Percentiles rank a stretch among this genome's conserved stretches.
These are phyloP conservation scores for Ruditapes philippinarum DNA, from an alignment of 1,140 invertebrate species.

Conservation along the genomic window DNA sequence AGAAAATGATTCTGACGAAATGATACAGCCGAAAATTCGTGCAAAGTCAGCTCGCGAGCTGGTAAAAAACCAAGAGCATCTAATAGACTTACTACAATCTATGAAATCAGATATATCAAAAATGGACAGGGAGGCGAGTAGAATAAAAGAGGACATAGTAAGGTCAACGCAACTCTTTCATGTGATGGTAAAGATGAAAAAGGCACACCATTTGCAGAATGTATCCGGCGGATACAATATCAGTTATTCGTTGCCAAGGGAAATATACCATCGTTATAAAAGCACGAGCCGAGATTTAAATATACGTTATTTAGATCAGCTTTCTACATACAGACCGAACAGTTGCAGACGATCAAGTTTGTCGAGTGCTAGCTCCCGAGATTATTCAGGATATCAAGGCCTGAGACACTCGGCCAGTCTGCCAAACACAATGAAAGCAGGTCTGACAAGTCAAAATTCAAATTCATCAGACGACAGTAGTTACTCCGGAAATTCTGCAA, in stretches of 20 bases:
- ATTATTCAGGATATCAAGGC: not conserved
- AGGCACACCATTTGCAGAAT: not conserved
- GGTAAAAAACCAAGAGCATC: conserved; percentile 37
- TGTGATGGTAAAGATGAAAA: conserved; percentile 19
- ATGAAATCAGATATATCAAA: conserved; percentile 51
- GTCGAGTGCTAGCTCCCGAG: not conserved
- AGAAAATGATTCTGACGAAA: not conserved
- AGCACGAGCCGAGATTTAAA: not conserved
- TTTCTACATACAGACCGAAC: not conserved
- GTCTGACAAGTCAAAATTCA: not conserved
- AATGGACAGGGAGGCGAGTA: conserved; percentile 56
- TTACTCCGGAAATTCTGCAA: conserved; percentile 40
- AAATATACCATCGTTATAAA: not conserved
- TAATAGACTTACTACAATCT: conserved; percentile 26
- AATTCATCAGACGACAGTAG: not conserved
- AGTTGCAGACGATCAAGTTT: not conserved
- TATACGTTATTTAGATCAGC: not conserved
- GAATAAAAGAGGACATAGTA: conserved; percentile 56
- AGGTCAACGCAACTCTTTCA: conserved; percentile 57
- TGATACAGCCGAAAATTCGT: not conserved
- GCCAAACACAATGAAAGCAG: not conserved
- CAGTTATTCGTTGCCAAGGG: conserved; percentile 25
- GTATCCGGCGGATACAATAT: conserved; percentile 43
- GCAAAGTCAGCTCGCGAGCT: conserved; percentile 56
- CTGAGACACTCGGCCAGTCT: not conserved